These are phyloP conservation scores for Limosa lapponica DNA, from an alignment of 2,797 vertebrate genomes.

Conservation along the genomic window DNA sequence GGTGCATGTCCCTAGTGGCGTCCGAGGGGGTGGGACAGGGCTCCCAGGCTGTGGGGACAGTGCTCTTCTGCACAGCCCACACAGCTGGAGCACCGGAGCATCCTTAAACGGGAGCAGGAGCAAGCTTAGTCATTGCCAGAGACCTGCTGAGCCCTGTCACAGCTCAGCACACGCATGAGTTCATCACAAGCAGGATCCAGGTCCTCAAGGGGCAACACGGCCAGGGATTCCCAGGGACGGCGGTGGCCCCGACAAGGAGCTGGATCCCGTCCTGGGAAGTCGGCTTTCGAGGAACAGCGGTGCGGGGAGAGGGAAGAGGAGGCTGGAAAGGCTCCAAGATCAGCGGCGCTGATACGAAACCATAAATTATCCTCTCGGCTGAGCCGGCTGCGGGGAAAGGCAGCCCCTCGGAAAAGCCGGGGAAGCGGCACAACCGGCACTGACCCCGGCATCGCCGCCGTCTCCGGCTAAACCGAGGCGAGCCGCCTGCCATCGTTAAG, in stretches of 20 bases:
- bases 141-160: background rate
- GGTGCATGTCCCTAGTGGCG: fast-evolving
- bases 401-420: background rate
- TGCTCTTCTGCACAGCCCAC: fast-evolving
- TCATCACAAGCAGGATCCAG: fast-evolving
- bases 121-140: fast-evolving
- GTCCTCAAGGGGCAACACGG: background rate
- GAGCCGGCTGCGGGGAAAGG: background rate
- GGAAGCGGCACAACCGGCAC: background rate
- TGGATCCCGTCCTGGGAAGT: background rate
- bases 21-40: background rate
- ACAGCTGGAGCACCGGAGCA: fast-evolving
- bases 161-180: background rate
- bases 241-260: background rate
- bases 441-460: background rate
- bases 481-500: background rate
- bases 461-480: background rate
- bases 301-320: slow-evolving; percentile 37
- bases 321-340: slow-evolving; percentile 65
- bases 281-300: slow-evolving; percentile 46
- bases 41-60: fast-evolving
- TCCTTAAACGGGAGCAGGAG: background rate
- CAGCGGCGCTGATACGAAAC: slow-evolving; percentile 43
- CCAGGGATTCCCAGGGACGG: background rate
- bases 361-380: slow-evolving; percentile 53